Evolutionary conservation across 2,797 vertebrate species (phyloP).

Genomic region (Austrolebias charrua): DNA sequence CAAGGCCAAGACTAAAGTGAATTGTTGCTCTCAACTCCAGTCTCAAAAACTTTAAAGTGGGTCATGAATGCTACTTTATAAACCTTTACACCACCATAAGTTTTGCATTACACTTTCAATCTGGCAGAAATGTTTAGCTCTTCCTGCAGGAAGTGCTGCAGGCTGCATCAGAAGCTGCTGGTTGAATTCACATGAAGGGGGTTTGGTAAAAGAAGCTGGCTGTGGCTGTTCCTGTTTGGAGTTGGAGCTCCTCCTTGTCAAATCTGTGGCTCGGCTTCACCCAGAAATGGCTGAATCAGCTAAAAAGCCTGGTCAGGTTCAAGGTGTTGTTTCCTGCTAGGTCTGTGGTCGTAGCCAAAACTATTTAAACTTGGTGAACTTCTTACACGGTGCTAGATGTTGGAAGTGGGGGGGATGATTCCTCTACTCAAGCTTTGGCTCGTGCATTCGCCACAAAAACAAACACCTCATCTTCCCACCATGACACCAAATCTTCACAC

Average conservation of each 20-base stretch:
- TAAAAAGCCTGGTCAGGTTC: conserved; percentile 41
- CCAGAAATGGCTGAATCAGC: conserved; percentile 49
- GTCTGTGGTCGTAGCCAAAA: conserved; percentile 48
- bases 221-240: conserved; percentile 39
- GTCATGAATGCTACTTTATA: too few relatives aligned
- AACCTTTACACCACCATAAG: too few relatives aligned
- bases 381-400: conserved; percentile 24
- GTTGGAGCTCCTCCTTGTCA: conserved; percentile 33
- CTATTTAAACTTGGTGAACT: conserved; percentile 14
- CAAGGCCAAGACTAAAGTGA: too few relatives aligned
- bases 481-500: conserved; percentile 50
- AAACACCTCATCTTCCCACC: conserved; percentile 25
- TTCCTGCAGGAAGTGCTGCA: too few relatives aligned
- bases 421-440: conserved; percentile 36
- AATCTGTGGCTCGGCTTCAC: conserved; percentile 37
- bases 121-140: too few relatives aligned
- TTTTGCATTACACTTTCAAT: too few relatives aligned
- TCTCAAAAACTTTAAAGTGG: too few relatives aligned
- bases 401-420: conserved; percentile 50
- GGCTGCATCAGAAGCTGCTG: not conserved
- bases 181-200: conserved; percentile 27
- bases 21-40: too few relatives aligned
- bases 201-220: conserved; percentile 28
- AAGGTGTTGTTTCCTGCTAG: conserved; percentile 27
- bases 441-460: conserved; percentile 46